These are phyloP conservation scores for Sycophaga agraensis DNA, from an alignment of 1,140 invertebrate species.

Conservation along the genomic window DNA sequence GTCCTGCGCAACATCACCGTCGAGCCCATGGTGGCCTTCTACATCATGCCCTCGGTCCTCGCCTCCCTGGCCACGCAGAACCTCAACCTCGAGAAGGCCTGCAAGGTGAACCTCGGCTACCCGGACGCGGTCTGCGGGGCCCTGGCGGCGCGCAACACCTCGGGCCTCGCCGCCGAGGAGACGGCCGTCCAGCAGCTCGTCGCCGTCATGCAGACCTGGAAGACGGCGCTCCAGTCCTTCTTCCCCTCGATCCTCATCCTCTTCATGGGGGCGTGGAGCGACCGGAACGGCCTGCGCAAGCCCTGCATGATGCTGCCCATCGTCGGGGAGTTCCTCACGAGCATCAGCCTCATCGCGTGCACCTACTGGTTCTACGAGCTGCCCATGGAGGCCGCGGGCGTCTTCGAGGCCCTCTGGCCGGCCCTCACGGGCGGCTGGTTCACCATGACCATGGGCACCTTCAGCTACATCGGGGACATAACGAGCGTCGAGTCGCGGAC, in stretches of 20 bases:
- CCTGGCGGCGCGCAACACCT: conserved; percentile 67
- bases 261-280: conserved; percentile 78
- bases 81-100: conserved; percentile 81
- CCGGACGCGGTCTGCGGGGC: conserved; percentile 72
- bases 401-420: conserved; percentile 76
- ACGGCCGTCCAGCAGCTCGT: conserved; percentile 76
- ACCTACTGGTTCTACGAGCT: conserved; percentile 75
- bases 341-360: conserved; percentile 75
- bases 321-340: conserved; percentile 76
- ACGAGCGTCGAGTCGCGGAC: conserved; percentile 79
- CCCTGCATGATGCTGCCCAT: conserved; percentile 83
- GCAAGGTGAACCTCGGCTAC: conserved; percentile 75
- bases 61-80: conserved; percentile 78
- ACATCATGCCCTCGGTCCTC: conserved; percentile 77
- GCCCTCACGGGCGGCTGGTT: conserved; percentile 82
- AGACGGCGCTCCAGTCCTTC: conserved; percentile 74
- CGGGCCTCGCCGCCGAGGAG: conserved; percentile 71
- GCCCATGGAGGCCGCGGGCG: conserved; percentile 76
- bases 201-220: conserved; percentile 77
- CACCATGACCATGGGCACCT: conserved; percentile 86
- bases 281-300: conserved; percentile 73
- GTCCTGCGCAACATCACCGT: conserved; percentile 68
- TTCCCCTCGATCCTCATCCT: conserved; percentile 74
- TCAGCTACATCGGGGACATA: conserved; percentile 86
- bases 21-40: conserved; percentile 76